phyloP scores from a whole-genome alignment of 2,113 vertebrate genomes.

The Leptobrachium ailaonicum region DNA sequence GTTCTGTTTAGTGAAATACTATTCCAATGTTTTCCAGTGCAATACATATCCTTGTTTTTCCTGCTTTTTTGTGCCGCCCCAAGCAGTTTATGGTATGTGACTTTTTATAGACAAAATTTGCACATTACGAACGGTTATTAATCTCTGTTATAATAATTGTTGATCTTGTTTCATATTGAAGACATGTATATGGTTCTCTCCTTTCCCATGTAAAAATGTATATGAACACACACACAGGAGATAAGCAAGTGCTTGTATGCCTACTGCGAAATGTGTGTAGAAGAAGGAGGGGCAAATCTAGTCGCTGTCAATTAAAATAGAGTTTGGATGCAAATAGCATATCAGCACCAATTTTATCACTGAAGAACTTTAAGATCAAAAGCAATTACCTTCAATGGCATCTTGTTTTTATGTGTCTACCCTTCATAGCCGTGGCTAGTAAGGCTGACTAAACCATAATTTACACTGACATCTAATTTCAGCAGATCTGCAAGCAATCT shows the following conservation, averaged over 20 bases:
- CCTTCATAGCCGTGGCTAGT: constrained; percentile 69
- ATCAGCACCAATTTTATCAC: constrained; percentile 83
- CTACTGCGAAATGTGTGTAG: neutral
- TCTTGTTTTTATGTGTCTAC: constrained; percentile 77
- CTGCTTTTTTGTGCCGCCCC: no score
- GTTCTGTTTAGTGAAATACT: no score
- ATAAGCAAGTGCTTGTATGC: constrained; percentile 41
- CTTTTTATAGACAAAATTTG: no score
- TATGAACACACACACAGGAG: constrained; percentile 1
- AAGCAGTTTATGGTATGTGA: no score
- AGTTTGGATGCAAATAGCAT: constrained; percentile 76
- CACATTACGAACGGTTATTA: no score
- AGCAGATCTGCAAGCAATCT: constrained; percentile 78
- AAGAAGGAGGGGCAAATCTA: constrained; percentile 50
- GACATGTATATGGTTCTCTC: neutral
- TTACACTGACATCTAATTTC: constrained; percentile 95
- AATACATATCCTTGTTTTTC: no score
- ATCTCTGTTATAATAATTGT: no score
- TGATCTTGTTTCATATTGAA: no score
- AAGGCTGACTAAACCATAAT: constrained; percentile 78
- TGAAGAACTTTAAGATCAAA: constrained; percentile 78
- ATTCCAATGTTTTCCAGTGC: no score
- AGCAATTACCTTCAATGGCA: constrained; percentile 81
- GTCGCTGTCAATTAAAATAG: constrained; percentile 72
- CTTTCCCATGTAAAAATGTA: neutral